These are phyloP conservation scores for Corythornis madagascariensis DNA, from an alignment of 2,113 vertebrate species.

Conservation along the genomic window DNA sequence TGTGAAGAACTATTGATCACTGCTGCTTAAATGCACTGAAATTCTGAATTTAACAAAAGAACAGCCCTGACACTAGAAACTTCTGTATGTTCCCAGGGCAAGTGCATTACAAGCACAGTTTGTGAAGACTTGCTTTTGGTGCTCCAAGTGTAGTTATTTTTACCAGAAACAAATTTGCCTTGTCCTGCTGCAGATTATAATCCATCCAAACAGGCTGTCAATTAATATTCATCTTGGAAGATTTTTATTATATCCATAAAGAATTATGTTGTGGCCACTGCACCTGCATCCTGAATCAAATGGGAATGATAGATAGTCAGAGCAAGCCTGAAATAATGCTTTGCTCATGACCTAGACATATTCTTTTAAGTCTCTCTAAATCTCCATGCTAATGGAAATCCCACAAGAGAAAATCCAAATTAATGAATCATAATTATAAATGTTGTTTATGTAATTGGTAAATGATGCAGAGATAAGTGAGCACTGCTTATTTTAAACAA, in stretches of 20 bases:
- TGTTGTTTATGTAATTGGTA: conserved; percentile 23
- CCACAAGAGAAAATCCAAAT: conserved; percentile 35
- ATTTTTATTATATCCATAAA: not conserved
- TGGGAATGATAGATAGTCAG: not conserved
- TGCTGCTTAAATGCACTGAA: not conserved
- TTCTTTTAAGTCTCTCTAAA: conserved; percentile 10
- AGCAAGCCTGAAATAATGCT: not conserved
- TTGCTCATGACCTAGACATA: not conserved
- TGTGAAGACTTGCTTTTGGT: not conserved
- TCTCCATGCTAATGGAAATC: not conserved
- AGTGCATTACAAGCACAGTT: fast-evolving
- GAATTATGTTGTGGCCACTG: not conserved
- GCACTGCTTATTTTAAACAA: not conserved
- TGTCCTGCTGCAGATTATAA: not conserved
- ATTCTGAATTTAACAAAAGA: not conserved
- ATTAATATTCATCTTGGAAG: not conserved
- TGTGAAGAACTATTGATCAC: conserved; percentile 35
- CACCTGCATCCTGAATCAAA: not conserved
- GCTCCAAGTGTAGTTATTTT: not conserved
- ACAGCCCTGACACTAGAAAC: not conserved
- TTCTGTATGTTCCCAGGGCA: not conserved
- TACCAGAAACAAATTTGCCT: not conserved
- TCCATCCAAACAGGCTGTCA: not conserved
- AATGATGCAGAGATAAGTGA: conserved; percentile 21
- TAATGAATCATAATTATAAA: conserved; percentile 35